Evolutionary conservation across 2,888 invertebrate species (phyloP), one percentile per base, ranked within the genome.

Genomic region (Ditylenchus weischeri): DNA sequence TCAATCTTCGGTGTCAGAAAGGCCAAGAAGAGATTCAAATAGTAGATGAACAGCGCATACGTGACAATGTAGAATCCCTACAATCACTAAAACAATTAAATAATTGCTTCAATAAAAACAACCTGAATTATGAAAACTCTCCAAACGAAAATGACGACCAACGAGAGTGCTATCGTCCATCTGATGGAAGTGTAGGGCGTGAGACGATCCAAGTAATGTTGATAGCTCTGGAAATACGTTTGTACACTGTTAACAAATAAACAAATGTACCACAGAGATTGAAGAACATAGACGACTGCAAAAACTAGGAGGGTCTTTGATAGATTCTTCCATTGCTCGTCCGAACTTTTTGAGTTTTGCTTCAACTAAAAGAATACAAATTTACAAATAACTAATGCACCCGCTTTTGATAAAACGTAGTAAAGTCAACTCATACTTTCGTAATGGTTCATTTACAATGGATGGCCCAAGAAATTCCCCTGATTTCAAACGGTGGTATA

Each of bases 61-160:
- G 95, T 94, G 70, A 99, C 90, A 81, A 99, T 98, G 85, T 98
- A 98, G 94, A 96, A 99, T 77, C 98, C 98, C 91, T 99, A 64
- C 66, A 18, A 54, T 29, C 29, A 29, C 29, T 29, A 23, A 7
- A 10, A 54, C 1, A 18, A 54, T 7, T n/a, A 15, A 13, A 29
- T n/a, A 54, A 15, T 21, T 21, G 10, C 10, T 54, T 54, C 13
- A 51, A 23, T 10, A 54, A 11, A 54, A 10, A 54, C 38, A 66
- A 82, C 82, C 75, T 83, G 80, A 38, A 81, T 63, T 54, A 72
- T 73, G 50, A 82, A 43, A 57, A 83, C 77, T 59, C 83, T 68
- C 60, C 63, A 69, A 66, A 73, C 75, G 73, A 78, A 83, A 71
- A 75, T 77, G 67, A 79, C 68, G 23, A 79, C 64, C 47, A 81